phyloP scores from a whole-genome alignment of 2,113 vertebrate genomes.

The Illadopsis cleaveri region DNA sequence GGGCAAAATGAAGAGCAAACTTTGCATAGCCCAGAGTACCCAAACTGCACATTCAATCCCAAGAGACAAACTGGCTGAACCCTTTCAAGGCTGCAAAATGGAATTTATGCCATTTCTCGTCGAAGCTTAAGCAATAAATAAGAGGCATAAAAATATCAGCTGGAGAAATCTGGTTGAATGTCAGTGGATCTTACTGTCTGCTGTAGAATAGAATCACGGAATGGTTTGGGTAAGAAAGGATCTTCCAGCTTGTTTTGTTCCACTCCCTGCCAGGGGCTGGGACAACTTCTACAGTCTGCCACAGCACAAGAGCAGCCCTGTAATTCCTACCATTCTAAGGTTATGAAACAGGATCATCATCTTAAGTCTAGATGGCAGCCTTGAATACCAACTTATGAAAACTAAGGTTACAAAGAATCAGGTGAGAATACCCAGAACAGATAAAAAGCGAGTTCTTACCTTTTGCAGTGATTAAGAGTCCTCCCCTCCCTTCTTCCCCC shows the following conservation, averaged over 20 bases:
- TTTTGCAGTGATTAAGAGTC: background rate
- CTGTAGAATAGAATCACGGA: background rate
- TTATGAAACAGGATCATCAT: background rate
- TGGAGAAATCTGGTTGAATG: background rate
- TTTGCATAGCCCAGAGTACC: fast-evolving
- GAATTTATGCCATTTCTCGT: background rate
- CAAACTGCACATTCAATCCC: fast-evolving
- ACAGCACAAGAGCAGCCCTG: background rate
- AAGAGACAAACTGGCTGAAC: background rate
- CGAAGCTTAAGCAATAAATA: background rate
- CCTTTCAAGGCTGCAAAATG: background rate
- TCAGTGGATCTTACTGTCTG: background rate
- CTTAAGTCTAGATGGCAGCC: background rate
- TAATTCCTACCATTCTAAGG: background rate
- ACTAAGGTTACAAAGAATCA: background rate
- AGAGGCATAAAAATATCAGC: background rate
- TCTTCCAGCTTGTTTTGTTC: background rate
- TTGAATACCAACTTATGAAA: background rate
- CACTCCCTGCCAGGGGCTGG: background rate
- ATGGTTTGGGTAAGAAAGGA: background rate
- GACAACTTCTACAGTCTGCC: background rate
- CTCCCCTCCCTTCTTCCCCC: background rate
- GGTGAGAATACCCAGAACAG: background rate
- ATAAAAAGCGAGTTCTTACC: background rate
- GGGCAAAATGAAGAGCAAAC: background rate